Evolutionary conservation across 2,888 invertebrate genomes (phyloP).

Genomic region (Drosophila affinis): DNA sequence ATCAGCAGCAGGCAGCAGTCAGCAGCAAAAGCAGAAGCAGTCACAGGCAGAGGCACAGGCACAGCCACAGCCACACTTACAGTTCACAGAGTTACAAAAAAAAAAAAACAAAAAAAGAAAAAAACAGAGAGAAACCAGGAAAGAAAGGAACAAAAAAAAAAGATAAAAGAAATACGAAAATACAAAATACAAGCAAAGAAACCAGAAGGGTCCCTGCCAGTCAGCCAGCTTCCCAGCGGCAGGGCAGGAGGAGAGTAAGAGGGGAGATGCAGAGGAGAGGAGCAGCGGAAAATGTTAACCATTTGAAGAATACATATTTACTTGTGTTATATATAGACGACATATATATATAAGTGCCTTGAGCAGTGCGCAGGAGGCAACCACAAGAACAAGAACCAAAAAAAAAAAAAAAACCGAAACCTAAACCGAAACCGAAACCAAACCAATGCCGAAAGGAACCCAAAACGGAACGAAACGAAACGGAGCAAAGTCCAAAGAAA

Average conservation of each 20-base stretch:
- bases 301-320: conserved; percentile 12
- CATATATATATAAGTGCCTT: conserved; percentile 11
- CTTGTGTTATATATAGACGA: background rate
- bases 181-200: conserved; percentile 2
- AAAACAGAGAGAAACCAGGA: conserved; percentile 1
- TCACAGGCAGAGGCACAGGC: background rate
- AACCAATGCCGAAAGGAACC: conserved; percentile 12
- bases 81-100: conserved; percentile 8
- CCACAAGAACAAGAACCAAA: conserved; percentile 1
- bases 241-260: background rate
- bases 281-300: conserved; percentile 38
- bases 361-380: conserved; percentile 62
- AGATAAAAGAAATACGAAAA: background rate
- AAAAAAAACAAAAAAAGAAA: conserved; percentile 6
- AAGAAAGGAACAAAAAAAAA: conserved; percentile 13
- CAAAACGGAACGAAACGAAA: conserved; percentile 7
- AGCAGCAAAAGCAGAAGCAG: conserved; percentile 45
- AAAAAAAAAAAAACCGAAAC: conserved; percentile 4
- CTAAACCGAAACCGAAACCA: background rate
- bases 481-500: conserved; percentile 42
- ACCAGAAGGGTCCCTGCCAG: conserved; percentile 5
- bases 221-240: too few species aligned
- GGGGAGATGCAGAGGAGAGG: conserved; percentile 8
- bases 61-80: conserved; percentile 2
- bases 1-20: conserved; percentile 46